These are phyloP conservation scores for Alectura lathami DNA, from an alignment of 2,113 vertebrate genomes.

Conservation along the genomic window DNA sequence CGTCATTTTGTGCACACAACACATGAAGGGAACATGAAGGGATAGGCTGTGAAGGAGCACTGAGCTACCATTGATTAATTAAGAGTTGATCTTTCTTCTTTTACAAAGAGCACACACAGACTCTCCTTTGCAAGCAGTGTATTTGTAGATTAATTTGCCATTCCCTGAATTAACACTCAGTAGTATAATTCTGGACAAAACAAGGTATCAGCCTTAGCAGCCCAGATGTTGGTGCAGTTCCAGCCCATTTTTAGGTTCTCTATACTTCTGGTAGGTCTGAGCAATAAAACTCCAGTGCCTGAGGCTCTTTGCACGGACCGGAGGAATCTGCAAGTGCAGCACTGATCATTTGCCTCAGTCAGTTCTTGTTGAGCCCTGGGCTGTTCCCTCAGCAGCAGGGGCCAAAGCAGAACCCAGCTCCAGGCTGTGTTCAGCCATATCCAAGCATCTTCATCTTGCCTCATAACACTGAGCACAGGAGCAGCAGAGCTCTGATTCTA, in stretches of 20 bases:
- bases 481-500: not conserved
- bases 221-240: not conserved
- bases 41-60: not conserved
- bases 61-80: not conserved
- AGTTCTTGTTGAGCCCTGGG: not conserved
- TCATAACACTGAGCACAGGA: accelerated
- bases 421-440: not conserved
- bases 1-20: not conserved
- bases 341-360: not conserved
- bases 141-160: not conserved
- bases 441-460: not conserved
- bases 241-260: not conserved
- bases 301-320: not conserved
- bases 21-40: not conserved
- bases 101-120: not conserved
- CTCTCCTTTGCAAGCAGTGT: not conserved
- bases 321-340: accelerated
- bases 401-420: not conserved
- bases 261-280: not conserved
- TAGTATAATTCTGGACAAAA: not conserved
- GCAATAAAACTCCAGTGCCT: not conserved
- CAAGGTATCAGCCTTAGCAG: not conserved
- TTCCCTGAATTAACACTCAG: not conserved
- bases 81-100: not conserved
- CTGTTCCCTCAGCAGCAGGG: not conserved